Evolutionary conservation across 2,113 vertebrate genomes (phyloP).

Genomic region (Syrrhaptes paradoxus): DNA sequence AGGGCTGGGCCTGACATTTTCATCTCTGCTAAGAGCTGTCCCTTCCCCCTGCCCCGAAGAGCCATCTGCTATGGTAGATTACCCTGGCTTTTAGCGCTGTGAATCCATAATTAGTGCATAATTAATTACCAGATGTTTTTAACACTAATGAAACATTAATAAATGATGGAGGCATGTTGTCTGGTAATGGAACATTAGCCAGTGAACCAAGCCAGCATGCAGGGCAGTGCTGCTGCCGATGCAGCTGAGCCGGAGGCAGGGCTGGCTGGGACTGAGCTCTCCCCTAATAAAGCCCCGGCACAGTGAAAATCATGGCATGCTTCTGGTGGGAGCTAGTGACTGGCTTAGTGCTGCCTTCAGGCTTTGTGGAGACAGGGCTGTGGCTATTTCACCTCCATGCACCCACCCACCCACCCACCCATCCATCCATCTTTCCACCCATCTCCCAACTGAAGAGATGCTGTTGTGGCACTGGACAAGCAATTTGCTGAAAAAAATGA

Average conservation of each 20-base stretch:
- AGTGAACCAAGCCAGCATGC: neutral
- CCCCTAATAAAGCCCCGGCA: neutral
- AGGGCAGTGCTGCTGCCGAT: neutral
- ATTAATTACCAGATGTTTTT: conserved; percentile 77
- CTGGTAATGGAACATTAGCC: conserved; percentile 64
- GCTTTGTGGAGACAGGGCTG: neutral
- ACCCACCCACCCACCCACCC: too few species aligned
- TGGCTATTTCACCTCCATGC: neutral
- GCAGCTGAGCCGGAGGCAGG: accelerated
- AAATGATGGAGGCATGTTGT: conserved; percentile 59
- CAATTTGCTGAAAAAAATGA: neutral
- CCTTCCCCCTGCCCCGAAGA: conserved; percentile 19
- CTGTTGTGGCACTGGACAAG: neutral
- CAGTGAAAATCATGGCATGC: neutral
- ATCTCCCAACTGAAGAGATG: neutral
- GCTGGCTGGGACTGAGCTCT: neutral
- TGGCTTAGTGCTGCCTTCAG: neutral
- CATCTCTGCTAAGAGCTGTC: conserved; percentile 9
- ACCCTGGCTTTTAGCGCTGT: conserved; percentile 45
- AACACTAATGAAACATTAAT: conserved; percentile 74
- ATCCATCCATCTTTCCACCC: too few species aligned
- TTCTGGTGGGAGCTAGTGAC: neutral
- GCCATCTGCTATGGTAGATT: conserved; percentile 64
- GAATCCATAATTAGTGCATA: conserved; percentile 73
- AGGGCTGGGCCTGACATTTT: conserved; percentile 8